phyloP scores from a whole-genome alignment of 2,797 vertebrate genomes.

The Lophius americanus region DNA sequence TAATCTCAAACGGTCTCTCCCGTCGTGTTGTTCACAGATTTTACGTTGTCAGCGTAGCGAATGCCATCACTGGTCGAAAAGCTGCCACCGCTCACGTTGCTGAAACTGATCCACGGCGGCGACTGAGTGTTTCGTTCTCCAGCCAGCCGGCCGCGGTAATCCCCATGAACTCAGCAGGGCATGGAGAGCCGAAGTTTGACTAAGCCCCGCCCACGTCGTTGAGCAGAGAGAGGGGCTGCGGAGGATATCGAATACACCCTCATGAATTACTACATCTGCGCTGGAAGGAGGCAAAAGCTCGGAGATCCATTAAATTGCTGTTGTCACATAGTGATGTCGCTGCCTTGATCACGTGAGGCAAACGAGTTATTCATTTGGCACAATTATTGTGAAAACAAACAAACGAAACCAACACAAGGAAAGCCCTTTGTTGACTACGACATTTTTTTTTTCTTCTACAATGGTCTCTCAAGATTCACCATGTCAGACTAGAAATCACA shows the following conservation, averaged over 20 bases:
- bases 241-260: conserved; percentile 50
- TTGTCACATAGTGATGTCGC: too few relatives aligned
- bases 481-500: too few relatives aligned
- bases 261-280: conserved; percentile 25
- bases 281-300: background rate
- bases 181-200: conserved; percentile 20
- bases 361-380: too few relatives aligned
- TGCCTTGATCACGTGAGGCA: too few relatives aligned
- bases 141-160: conserved; percentile 36
- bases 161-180: conserved; percentile 18
- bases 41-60: conserved; percentile 16
- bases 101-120: conserved; percentile 13
- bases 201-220: conserved; percentile 65
- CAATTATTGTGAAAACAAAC: too few relatives aligned
- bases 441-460: too few relatives aligned
- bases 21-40: background rate
- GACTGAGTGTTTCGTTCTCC: background rate
- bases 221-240: conserved; percentile 49
- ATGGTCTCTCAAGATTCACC: too few relatives aligned
- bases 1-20: conserved; percentile 57
- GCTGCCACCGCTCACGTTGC: conserved; percentile 5
- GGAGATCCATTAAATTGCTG: background rate
- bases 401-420: too few relatives aligned
- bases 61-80: conserved; percentile 25
- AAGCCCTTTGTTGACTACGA: too few relatives aligned